phyloP scores from a whole-genome alignment of 2,888 invertebrate genomes.

The Gari tellinella region DNA sequence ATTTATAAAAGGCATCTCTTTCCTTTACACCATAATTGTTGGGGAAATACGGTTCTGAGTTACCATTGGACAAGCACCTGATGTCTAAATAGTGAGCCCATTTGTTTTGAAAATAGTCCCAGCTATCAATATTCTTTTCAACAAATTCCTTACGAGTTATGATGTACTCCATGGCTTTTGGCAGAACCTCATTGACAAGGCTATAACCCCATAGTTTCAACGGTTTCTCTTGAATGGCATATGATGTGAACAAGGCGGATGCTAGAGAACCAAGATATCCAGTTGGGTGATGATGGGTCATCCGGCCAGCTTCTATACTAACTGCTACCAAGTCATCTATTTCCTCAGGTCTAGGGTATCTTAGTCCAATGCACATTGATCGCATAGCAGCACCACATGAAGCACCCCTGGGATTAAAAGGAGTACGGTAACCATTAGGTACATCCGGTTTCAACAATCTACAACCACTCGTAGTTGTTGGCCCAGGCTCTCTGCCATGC shows the following conservation, averaged over 20 bases:
- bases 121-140: conserved; percentile 72
- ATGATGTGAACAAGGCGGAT: conserved; percentile 80
- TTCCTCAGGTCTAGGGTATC: conserved; percentile 76
- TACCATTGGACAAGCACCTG: conserved; percentile 65
- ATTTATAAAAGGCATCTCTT: conserved; percentile 80
- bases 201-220: conserved; percentile 77
- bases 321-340: conserved; percentile 78
- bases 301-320: conserved; percentile 80
- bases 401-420: conserved; percentile 70
- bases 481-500: conserved; percentile 59
- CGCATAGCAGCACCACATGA: conserved; percentile 84
- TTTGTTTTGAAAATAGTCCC: conserved; percentile 75
- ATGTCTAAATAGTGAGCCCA: conserved; percentile 77
- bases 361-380: conserved; percentile 82
- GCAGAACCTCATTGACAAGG: conserved; percentile 68
- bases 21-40: conserved; percentile 71
- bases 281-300: conserved; percentile 83
- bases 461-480: conserved; percentile 16
- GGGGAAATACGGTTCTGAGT: conserved; percentile 72
- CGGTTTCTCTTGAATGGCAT: conserved; percentile 79
- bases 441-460: conserved; percentile 7
- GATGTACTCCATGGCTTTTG: conserved; percentile 74
- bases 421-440: conserved; percentile 22
- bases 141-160: conserved; percentile 62
- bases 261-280: conserved; percentile 82